Conservation (phyloP, 2,113 vertebrate genomes). For the Argyrosomus japonicus region DNA sequence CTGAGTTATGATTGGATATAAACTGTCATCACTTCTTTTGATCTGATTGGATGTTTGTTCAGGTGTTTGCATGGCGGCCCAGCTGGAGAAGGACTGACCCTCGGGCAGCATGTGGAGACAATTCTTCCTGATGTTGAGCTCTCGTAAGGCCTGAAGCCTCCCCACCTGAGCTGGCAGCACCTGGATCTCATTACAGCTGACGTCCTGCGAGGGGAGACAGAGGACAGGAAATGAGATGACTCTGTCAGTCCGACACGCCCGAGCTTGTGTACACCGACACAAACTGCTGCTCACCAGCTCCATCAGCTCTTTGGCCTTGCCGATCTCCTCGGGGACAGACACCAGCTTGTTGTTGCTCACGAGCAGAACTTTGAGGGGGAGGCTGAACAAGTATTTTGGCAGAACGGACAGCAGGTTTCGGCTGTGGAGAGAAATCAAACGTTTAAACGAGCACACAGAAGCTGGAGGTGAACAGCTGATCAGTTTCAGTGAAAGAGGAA, state of each 20-base stretch:
- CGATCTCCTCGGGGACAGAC: slow-evolving; percentile 97
- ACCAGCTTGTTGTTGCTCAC: slow-evolving; percentile 98
- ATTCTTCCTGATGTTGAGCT: slow-evolving; percentile 98
- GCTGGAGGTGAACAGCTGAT: slow-evolving; percentile 15
- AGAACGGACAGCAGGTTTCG: slow-evolving; percentile 96
- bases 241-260: neutral
- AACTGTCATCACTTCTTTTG: too few relatives aligned
- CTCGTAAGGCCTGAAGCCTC: slow-evolving; percentile 93
- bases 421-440: slow-evolving; percentile 84
- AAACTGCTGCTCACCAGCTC: slow-evolving; percentile 90
- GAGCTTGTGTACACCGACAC: neutral
- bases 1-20: too few relatives aligned
- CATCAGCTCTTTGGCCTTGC: slow-evolving; percentile 95
- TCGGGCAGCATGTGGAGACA: slow-evolving; percentile 95
- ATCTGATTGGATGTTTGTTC: too few relatives aligned
- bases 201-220: slow-evolving; percentile 86
- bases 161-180: slow-evolving; percentile 95
- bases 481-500: slow-evolving; percentile 60
- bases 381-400: slow-evolving; percentile 96
- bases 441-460: slow-evolving; percentile 22
- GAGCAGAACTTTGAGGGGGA: slow-evolving; percentile 97
- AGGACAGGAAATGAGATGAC: neutral
- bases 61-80: too few relatives aligned
- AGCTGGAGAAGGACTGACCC: slow-evolving; percentile 82
- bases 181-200: slow-evolving; percentile 99